Evolutionary conservation across 2,888 invertebrate genomes (phyloP), one percentile per base, ranked within the genome.

Genomic region (Tetranychus piercei): DNA sequence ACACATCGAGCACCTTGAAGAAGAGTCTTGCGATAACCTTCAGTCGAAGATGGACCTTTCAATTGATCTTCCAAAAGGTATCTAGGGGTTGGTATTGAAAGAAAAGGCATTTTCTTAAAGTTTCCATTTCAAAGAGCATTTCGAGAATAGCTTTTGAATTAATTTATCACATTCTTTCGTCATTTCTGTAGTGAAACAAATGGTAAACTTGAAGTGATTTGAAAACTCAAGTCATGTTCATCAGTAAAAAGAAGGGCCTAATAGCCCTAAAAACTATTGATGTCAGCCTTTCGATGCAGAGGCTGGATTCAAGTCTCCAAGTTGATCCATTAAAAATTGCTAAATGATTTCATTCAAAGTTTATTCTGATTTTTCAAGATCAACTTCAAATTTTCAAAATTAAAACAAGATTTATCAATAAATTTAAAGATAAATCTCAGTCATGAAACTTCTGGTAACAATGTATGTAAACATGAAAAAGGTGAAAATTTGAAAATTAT

Each of bases 21-120:
- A 67, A 85, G 78, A 11, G 84, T 84, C 74, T 82, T 80, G 23
- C 83, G 81, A 78, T 84, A 85, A n/a, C 84, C 85, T 76, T 85
- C 85, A n/a, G 82, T 79, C 77, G 82, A 82, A 20, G 84, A 83
- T 8, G 84, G 83, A 6, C 85, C 85, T 76, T 83, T 83, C 69
- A 84, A 78, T 79, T 85, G 85, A 78, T 85, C 85, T 79, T 84
- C 84, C 75, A 84, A 81, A 73, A 84, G 79, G 78, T 83, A 84
- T 74, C 83, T 83, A 78, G 18, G 75, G 71, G 67, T 11, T 6
- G n/a, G 67, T 18, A 69, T 20, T 23, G 69, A 11, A 22, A 23
- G n/a, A 8, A 23, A 23, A 20, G 5, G 34, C 1, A 34, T 34
- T 34, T 34, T 34, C n/a, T 34, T 34, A 34, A 4, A 34, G 34